These are phyloP conservation scores for Apodemia hepburni DNA, from an alignment of 2,888 invertebrate species.

Conservation along the genomic window DNA sequence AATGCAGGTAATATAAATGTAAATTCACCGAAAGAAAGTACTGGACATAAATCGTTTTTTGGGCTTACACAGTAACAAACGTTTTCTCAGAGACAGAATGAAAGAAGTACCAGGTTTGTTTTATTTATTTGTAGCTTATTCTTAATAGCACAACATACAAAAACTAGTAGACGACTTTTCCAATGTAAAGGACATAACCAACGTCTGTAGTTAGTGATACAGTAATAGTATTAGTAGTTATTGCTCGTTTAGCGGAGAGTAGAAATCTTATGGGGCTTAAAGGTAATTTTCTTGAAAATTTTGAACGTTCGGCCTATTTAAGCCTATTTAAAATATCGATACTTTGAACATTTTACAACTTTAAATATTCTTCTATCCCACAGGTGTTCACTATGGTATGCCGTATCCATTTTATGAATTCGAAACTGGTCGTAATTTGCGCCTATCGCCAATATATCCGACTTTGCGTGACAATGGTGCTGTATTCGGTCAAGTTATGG, in stretches of 20 bases:
- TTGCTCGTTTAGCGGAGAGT: too few species aligned
- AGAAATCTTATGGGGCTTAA: too few species aligned
- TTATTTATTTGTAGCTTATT: background rate
- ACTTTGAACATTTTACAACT: too few species aligned
- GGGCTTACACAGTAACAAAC: slow-evolving; percentile 96
- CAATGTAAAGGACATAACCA: too few species aligned
- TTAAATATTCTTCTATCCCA: slow-evolving; percentile 5
- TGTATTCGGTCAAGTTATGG: slow-evolving; percentile 98
- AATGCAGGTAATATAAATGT: slow-evolving; percentile 10
- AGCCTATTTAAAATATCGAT: too few species aligned
- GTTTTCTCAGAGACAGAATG: slow-evolving; percentile 94
- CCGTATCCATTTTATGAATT: slow-evolving; percentile 94
- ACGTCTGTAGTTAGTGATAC: too few species aligned
- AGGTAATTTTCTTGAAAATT: too few species aligned
- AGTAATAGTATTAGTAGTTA: too few species aligned
- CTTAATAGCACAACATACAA: too few species aligned
- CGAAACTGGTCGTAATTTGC: slow-evolving; percentile 91
- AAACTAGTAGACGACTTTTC: too few species aligned
- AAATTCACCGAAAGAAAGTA: slow-evolving; percentile 10
- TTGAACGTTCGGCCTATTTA: too few species aligned
- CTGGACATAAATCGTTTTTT: slow-evolving; percentile 94
- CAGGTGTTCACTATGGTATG: slow-evolving; percentile 87
- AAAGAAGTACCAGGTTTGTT: slow-evolving; percentile 91
- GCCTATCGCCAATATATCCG: slow-evolving; percentile 97
- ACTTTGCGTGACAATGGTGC: slow-evolving; percentile 94